These are phyloP conservation scores for Apantesis nais DNA, from an alignment of 2,888 invertebrate genomes.

Conservation along the genomic window DNA sequence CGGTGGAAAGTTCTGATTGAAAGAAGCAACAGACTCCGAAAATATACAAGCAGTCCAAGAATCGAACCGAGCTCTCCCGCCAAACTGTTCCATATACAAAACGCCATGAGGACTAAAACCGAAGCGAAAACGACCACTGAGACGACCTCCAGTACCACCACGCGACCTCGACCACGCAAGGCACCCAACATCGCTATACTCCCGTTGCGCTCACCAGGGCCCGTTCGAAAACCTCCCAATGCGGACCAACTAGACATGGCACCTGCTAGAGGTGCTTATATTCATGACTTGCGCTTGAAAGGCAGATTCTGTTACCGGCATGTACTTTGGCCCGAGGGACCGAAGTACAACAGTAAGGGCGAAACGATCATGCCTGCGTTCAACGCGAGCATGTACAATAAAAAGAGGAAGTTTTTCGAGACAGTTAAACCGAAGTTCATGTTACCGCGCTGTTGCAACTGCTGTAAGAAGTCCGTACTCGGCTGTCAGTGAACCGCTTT, in stretches of 20 bases:
- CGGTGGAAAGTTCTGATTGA: slow-evolving; percentile 2
- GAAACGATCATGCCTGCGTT: slow-evolving; percentile 49
- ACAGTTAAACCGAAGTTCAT: slow-evolving; percentile 52
- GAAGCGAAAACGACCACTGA: not conserved
- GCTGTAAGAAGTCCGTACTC: slow-evolving; percentile 74
- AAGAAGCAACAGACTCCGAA: slow-evolving; percentile 9
- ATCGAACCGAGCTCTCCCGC: not conserved
- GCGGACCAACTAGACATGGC: slow-evolving; percentile 64
- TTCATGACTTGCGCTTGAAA: slow-evolving; percentile 55
- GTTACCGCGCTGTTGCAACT: slow-evolving; percentile 75
- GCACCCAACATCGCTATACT: not conserved
- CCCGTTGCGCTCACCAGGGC: not conserved
- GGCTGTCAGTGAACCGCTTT: slow-evolving; percentile 63
- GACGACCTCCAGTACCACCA: no score
- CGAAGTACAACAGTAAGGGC: slow-evolving; percentile 40
- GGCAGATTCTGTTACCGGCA: slow-evolving; percentile 66
- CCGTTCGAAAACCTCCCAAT: slow-evolving; percentile 24
- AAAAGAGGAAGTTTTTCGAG: slow-evolving; percentile 40
- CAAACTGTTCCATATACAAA: not conserved
- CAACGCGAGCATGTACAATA: slow-evolving; percentile 4
- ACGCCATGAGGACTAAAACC: not conserved
- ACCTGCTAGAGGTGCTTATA: slow-evolving; percentile 57
- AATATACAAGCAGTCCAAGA: slow-evolving; percentile 5
- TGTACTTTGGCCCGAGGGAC: slow-evolving; percentile 57
- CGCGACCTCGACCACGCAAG: not conserved